Evolutionary conservation across 1,140 invertebrate species (phyloP), one percentile per base, ranked within the genome.

Genomic region (Mizuhopecten yessoensis): DNA sequence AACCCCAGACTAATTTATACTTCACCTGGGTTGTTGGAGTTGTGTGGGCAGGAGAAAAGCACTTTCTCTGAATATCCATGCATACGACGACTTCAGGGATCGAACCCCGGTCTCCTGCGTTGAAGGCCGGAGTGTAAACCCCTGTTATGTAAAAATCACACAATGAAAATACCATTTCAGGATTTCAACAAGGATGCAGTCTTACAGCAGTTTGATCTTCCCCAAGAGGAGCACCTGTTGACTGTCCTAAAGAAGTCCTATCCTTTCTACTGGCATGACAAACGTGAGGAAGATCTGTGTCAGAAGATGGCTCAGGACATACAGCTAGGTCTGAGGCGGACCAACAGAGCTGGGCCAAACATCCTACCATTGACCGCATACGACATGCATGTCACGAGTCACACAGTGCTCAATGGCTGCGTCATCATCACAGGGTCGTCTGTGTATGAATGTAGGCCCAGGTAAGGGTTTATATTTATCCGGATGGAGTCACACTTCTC

Each of bases 381-480:
- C 42, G 88, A 92, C 34, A 95, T 96, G 87, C 93, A 91, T 3
- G 86, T 96, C 33, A 92, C 91, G 33, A 93, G 90, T 42, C 95
- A 96, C 92, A 96, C 94, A 33, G 95, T 96, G 17, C 93, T 95
- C 86, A 95, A 95, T 97, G 97, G 97, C 5, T 98, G 98, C 96
- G 96, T 98, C 94, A 96, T 98, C 89, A 97, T 98, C 33, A 98
- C 98, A 49, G 97, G 97, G 96, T 96, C 96, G 93, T 97, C 97
- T 94, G 97, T 98, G 86, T 98, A 98, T 96, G 97, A 97, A 95
- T 97, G 98, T 93, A 96, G 97, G 94, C 96, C 98, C 33, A 97
- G 97, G 98, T 98, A 94, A 94, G 92, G 87, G 34, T 49, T 34
- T 87, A 33, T 90, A 34, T 88, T n/a, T n/a, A n/a, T n/a, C n/a